Percentiles rank a stretch among this genome's conserved stretches.
phyloP scores from a whole-genome alignment of 2,888 invertebrate species.

The Digitonthophagus gazella region DNA sequence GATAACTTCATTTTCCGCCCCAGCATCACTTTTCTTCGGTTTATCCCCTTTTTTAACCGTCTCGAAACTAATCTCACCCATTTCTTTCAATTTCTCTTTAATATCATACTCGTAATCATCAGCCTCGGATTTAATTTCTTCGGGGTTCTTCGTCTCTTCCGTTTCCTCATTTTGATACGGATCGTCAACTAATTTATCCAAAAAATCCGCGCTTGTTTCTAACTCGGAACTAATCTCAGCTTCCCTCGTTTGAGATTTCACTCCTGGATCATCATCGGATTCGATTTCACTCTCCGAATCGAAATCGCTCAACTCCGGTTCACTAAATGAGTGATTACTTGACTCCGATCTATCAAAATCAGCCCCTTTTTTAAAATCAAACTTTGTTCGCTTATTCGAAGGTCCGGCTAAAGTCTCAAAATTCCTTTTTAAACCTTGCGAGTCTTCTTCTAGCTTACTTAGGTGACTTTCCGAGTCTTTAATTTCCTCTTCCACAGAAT shows the following conservation, averaged over 20 bases:
- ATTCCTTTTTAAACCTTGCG: slow-evolving; percentile 33
- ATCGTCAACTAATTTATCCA: slow-evolving; percentile 45
- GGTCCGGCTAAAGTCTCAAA: slow-evolving; percentile 30
- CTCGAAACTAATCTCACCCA: slow-evolving; percentile 56
- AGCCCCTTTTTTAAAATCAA: slow-evolving; percentile 34
- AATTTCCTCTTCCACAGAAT: slow-evolving; percentile 32
- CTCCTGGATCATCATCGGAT: slow-evolving; percentile 49
- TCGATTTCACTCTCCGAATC: slow-evolving; percentile 47
- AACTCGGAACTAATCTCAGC: slow-evolving; percentile 28
- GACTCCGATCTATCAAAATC: too few species aligned
- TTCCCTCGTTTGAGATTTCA: slow-evolving; percentile 26
- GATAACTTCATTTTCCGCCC: slow-evolving; percentile 71
- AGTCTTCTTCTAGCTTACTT: too few species aligned
- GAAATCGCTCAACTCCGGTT: slow-evolving; percentile 47
- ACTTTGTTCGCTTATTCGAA: slow-evolving; percentile 32
- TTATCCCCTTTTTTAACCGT: slow-evolving; percentile 51
- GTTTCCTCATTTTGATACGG: slow-evolving; percentile 30
- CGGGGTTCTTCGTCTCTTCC: slow-evolving; percentile 18
- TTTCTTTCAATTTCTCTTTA: slow-evolving; percentile 62
- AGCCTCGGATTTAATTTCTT: slow-evolving; percentile 33
- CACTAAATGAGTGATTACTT: slow-evolving; percentile 45
- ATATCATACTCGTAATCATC: slow-evolving; percentile 58
- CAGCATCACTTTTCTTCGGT: slow-evolving; percentile 45
- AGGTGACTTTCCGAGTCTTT: slow-evolving; percentile 26
- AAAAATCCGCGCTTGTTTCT: slow-evolving; percentile 34